Base-by-base conservation (phyloP, 2,113 vertebrate species). In the Daphoenositta chrysoptera region DNA sequence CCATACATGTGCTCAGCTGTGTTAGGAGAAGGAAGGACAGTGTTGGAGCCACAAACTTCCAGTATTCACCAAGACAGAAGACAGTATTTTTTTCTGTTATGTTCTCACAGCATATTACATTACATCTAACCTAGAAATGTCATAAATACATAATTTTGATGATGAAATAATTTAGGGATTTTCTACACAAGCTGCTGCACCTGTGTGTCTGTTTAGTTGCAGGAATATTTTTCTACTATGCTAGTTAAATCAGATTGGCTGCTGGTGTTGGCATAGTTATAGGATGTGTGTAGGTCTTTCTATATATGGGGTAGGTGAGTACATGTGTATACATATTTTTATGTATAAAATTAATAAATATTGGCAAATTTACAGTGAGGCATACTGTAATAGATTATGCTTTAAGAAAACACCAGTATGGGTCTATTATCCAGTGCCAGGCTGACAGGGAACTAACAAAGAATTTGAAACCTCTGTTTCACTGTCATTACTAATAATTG, bases 41-140 rank as follows among this genome's bases (percentile, higher is more conserved):
- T 19, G 37, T 50, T 51, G 15, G 10, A 90, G 42, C 39, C 78
- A 61, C 51, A 89, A 64, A 66, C 39, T 88, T 86, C 18, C 30
- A 88, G 54, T 35, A 58, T 70, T 87, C 86, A 83, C 35, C n/a
- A 56, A 70, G 56, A 75, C 18, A 81, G 63, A 85, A 71, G 73
- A 10, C 23, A 66, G 0, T 45, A 39, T 65, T 89, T 83, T 82
- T 45, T 83, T 77, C 45, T 88, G n/a, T 68, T 80, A 31, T 48
- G 31, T 63, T 90, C 94, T 73, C 54, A 39, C 56, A 81, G 83
- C 56, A 51, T 66, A 39, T 58, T 63, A 42, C 19, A 42, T 95
- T 88, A 57, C 39, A 44, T 75, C 64, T 93, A 94, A 87, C 86
- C 89, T 93, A 87, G 72, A 94, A 94, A 80, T 95, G 72, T 83